Evolutionary conservation across 2,113 vertebrate genomes (phyloP), one percentile per base, ranked within the genome.

Genomic region (Anseranas semipalmata): DNA sequence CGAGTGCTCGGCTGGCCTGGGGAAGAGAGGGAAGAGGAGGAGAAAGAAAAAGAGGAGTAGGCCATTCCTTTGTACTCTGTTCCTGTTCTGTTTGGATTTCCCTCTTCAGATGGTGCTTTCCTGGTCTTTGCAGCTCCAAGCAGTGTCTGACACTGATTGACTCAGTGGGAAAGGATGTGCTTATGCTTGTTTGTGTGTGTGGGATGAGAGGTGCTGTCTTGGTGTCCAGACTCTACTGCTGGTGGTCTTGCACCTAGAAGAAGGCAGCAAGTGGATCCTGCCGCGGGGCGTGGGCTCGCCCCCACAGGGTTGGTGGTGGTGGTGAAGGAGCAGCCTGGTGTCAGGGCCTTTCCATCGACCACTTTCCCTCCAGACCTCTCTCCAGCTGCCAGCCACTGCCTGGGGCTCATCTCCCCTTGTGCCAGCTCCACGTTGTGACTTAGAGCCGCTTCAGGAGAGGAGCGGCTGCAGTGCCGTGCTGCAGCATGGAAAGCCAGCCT

Each of bases 11-110:
- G 97, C 98, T 12, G 98, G 98, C 46, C 96, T 98, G 95, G 99
- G 99, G 95, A 99, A 99, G 97, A 99, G 98, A 97, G 97, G 98
- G 48, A 99, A 98, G 90, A 98, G 98, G 96, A 98, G 98, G 93
- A 98, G 98, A 91, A 99, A 99, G 98, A 99, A 99, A 97, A 99
- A 98, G 97, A 99, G 99, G 98, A 98, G 99, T 99, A 98, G 95
- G 99, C 96, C 56, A 93, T 93, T 62, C 71, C 68, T 85, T 87
- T 86, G 58, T 82, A 76, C 85, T 93, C 82, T 68, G 19, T 66
- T 81, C 70, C 83, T 56, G 3, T 74, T 89, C 50, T 89, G 55
- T 62, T 79, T 82, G 87, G 41, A 68, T 86, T 90, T 85, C 48
- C 60, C 32, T 67, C 52, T 84, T 66, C 76, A 56, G 48, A 10